Base-by-base conservation (phyloP, 2,888 invertebrate species). In the Stenurella melanura region DNA sequence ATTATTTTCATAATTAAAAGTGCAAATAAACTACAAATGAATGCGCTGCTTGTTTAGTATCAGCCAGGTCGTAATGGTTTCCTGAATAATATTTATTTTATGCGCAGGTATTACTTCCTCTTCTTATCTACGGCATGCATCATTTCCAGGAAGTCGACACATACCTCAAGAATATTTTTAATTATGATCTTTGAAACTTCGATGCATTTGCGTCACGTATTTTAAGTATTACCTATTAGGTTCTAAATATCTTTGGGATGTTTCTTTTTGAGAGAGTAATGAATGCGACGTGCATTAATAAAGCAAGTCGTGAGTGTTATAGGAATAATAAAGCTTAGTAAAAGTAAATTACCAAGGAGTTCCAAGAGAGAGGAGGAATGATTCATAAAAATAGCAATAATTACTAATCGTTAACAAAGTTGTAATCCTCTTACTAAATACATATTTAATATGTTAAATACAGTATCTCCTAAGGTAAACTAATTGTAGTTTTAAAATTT, bases 21-120 rank as follows among this genome's bases (percentile, higher is more conserved):
- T 50, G 50, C 50, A 50, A 50, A 50, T 50, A 50, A 50, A 50
- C n/a, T 50, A 50, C 50, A 50, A 50, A n/a, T 15, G 50, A n/a
- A 50, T n/a, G 12, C 42, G 42, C 12, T 42, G n/a, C 7, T 50
- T 50, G 50, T 50, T n/a, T 50, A n/a, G 7, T n/a, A 50, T n/a
- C 50, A 50, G n/a, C 6, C 50, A 50, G 4, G 15, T 12, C 50
- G n/a, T 12, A n/a, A 17, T 12, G 6, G 50, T n/a, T 50, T 50
- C 50, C 50, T 50, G n/a, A 50, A 50, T 42, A 15, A 15, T 42
- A 42, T 42, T 42, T 12, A 42, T 12, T 42, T 11, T 42, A 42
- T 50, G 12, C n/a, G 50, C 50, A 50, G 50, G 50, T 50, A 50
- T 17, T n/a, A 15, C 50, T 50, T 15, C 50, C n/a, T 50, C 50